These are phyloP conservation scores for Ophiothrix spiculata DNA, from an alignment of 35 echinoderm and acorn worm genomes.

Conservation along the genomic window DNA sequence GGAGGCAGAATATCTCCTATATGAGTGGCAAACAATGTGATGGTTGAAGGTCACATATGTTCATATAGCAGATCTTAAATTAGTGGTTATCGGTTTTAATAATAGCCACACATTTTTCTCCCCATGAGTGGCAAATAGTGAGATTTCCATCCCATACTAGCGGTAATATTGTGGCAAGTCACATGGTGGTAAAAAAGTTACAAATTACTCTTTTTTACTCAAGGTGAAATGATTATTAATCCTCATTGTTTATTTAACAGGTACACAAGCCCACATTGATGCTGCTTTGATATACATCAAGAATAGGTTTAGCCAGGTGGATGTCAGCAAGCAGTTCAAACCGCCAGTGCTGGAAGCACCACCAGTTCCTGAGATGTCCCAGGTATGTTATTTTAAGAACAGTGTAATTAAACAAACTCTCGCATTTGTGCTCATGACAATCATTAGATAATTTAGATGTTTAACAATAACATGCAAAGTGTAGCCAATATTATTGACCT, in stretches of 20 bases:
- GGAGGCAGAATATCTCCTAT: no score
- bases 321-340: constrained; percentile 55
- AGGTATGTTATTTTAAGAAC: no score
- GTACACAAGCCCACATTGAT: constrained; percentile 72
- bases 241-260: constrained; percentile 25
- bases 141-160: not conserved
- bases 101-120: not conserved
- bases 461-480: no score
- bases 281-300: constrained; percentile 59
- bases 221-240: not conserved
- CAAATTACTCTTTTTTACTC: not conserved
- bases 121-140: not conserved
- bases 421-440: no score
- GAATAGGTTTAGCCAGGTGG: constrained; percentile 59
- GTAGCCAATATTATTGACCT: not conserved
- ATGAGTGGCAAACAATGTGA: no score
- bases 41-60: no score
- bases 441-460: no score
- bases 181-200: not conserved
- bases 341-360: constrained; percentile 28
- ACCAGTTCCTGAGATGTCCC: constrained; percentile 68
- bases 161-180: not conserved
- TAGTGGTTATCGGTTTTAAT: not conserved
- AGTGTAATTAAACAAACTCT: no score
- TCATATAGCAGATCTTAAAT: not conserved